These are phyloP conservation scores for Zelostemma sp. DNA, from an alignment of 1,140 invertebrate species.

Conservation along the genomic window DNA sequence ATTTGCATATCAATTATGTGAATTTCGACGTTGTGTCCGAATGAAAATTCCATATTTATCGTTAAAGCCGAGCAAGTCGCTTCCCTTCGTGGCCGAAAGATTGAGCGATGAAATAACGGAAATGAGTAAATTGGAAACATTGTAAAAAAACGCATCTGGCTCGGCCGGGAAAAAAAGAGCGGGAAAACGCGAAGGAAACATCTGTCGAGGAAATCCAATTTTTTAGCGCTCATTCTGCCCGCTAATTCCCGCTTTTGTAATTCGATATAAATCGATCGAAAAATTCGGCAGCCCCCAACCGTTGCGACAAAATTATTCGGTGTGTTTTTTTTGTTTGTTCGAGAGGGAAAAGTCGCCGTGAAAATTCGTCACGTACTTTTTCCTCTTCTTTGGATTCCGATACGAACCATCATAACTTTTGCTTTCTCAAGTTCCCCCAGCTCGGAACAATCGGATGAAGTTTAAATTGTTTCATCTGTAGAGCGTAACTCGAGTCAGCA, in stretches of 20 bases:
- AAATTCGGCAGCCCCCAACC: constrained; percentile 24
- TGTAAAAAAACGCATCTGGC: too few relatives aligned
- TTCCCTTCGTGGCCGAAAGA: neutral
- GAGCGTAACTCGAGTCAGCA: constrained; percentile 9
- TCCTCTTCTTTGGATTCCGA: neutral
- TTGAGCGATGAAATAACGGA: neutral
- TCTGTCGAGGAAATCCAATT: constrained; percentile 62
- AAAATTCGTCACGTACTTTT: too few relatives aligned
- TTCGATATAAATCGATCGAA: constrained; percentile 53
- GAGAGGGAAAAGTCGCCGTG: too few relatives aligned
- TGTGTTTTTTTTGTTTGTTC: neutral
- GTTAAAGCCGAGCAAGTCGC: neutral
- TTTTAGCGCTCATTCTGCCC: constrained; percentile 48
- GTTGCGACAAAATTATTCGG: neutral
- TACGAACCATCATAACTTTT: constrained; percentile 11
- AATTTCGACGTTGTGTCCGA: neutral
- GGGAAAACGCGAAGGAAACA: constrained; percentile 49
- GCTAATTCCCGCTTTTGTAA: constrained; percentile 58
- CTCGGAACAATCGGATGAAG: neutral
- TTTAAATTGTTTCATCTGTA: constrained; percentile 5
- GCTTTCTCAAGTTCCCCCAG: neutral
- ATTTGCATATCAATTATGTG: neutral
- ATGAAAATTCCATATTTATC: too few relatives aligned
- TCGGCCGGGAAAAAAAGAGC: constrained; percentile 19
- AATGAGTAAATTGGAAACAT: too few relatives aligned